Evolutionary conservation across 2,797 vertebrate genomes (phyloP).

Genomic region (Chrysocyon brachyurus): DNA sequence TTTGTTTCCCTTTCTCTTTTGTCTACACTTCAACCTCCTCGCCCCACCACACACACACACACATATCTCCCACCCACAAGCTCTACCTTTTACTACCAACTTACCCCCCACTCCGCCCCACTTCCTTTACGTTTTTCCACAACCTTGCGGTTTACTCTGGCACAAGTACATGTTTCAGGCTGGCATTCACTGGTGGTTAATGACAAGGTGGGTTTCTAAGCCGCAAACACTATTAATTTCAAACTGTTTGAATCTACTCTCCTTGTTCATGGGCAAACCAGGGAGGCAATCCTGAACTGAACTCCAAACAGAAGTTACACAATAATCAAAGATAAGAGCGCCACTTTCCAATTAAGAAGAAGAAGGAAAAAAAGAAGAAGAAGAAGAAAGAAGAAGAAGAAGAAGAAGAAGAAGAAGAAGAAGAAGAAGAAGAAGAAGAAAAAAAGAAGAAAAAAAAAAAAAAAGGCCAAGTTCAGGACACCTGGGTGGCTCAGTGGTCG

Average conservation of each 20-base stretch:
- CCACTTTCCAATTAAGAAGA: background rate
- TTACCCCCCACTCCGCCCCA: background rate
- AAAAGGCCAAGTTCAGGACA: no score
- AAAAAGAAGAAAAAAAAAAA: no score
- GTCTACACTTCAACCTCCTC: background rate
- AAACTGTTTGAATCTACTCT: slow-evolving; percentile 50
- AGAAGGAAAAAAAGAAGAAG: no score
- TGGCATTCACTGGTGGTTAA: slow-evolving; percentile 57
- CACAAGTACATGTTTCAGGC: slow-evolving; percentile 47
- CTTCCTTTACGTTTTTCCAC: slow-evolving; percentile 71
- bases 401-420: background rate
- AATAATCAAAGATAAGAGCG: slow-evolving; percentile 40
- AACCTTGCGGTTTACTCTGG: slow-evolving; percentile 57
- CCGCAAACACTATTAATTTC: slow-evolving; percentile 67
- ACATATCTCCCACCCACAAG: background rate
- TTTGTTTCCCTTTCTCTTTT: background rate
- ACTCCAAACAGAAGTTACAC: slow-evolving; percentile 44
- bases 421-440: no score
- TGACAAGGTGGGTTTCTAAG: slow-evolving; percentile 71
- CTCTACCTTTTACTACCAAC: slow-evolving; percentile 14
- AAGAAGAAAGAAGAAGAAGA: no score
- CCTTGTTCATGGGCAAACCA: background rate
- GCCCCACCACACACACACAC: background rate
- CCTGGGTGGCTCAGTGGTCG: no score
- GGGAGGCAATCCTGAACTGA: background rate